Evolutionary conservation across 1,140 invertebrate species (phyloP), one percentile per base, ranked within the genome.

Genomic region (Drosophila obscura): DNA sequence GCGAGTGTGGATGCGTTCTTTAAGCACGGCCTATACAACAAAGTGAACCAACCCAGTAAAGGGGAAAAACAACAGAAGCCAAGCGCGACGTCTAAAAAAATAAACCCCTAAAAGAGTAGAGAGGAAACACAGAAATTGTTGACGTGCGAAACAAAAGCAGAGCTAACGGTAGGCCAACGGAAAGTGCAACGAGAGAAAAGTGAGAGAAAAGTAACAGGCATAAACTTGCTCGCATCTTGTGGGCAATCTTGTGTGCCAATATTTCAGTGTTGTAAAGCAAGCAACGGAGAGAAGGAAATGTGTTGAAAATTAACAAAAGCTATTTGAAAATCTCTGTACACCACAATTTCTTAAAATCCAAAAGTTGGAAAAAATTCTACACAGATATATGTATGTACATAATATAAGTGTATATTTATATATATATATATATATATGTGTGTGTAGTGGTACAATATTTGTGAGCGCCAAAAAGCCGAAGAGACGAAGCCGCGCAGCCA

Each of bases 391-490:
- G 39, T 63, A 19, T 19, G 19, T 19, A 19, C 19, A 19, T 19
- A 19, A 19, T 19, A 19, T 19, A 19, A 19, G 19, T 19, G 1
- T 19, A 49, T 61, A 26, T 73, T 51, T 64, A 26, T 73, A 59
- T 64, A 69, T 43, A 59, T 64, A 13, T 65, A 62, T 62, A 41
- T 66, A 41, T 41, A 35, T 43, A 39, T 73, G 46, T 73, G 51
- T 72, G 49, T 69, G 64, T 80, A 51, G 49, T 68, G 63, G 59
- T 74, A 67, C 51, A 60, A 77, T 77, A 77, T 71, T 85, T 61
- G 74, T 82, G 78, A 85, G 82, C 82, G 78, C 83, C 78, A 85
- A 82, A 82, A 85, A 85, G 74, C 74, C 82, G 79, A 82, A 85
- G 78, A 82, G 78, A 76, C 77, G 77, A 51, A 45, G 56, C 44